Base-by-base conservation (phyloP, 2,888 invertebrate genomes). In the Thelaira solivaga region DNA sequence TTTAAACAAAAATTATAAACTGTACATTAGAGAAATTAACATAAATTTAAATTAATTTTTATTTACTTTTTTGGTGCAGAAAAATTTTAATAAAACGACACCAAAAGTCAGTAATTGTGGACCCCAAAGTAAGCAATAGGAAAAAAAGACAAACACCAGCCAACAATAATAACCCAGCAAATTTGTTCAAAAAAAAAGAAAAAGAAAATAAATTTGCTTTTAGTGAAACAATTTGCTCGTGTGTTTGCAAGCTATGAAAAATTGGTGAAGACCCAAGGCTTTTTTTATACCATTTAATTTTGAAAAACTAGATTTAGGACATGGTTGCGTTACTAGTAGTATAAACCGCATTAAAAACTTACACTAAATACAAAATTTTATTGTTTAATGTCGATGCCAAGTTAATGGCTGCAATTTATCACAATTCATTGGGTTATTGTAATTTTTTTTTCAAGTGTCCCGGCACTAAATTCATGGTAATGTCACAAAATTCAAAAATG, bases 11-110 rank as follows among this genome's bases (percentile, higher is more conserved):
- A 76, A 69, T 69, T 64, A 57, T 69, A 64, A 69, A 76, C 69
- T 65, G 72, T 73, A 77, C 77, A 77, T 77, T 77, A 68, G 67
- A 77, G 77, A 77, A 73, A 67, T 73, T 68, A 68, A 62, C 72
- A 73, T 77, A 62, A 77, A 77, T 77, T 73, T 68, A 57, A 73
- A 77, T 77, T 77, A 77, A 73, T 68, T 68, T 67, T 39, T 53
- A 43, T 64, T 71, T 29, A 20, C 20, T 61, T 64, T 49, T 29
- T 57, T 41, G 10, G 16, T 34, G 20, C 7, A 62, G 13, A 55
- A 43, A 41, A 20, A 34, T 65, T 57, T 64, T 64, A 51, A 71
- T 34, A 68, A 57, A 67, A 77, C 71, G 74, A 43, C 67, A 57
- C 65, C 43, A 49, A 55, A 49, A 74, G 62, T 49, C 51, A 67